Evolutionary conservation across 2,797 vertebrate species (phyloP).

Genomic region (Centropyge bicolor): DNA sequence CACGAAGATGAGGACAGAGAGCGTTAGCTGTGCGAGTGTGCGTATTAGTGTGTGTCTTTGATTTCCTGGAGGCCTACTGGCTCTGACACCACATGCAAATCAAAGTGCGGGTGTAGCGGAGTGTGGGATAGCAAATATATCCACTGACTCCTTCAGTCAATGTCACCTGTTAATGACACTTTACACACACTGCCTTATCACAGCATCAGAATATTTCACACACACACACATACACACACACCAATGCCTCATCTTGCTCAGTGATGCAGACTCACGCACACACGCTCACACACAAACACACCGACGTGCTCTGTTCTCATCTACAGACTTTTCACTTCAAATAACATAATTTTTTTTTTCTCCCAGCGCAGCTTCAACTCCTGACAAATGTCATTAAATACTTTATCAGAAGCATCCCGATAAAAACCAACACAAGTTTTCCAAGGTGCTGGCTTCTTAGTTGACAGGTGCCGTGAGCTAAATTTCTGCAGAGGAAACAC

Average conservation of each 20-base stretch:
- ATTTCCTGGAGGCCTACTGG: conserved; percentile 83
- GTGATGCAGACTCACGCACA: conserved; percentile 29
- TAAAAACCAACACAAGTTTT: conserved; percentile 71
- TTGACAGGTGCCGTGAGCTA: conserved; percentile 67
- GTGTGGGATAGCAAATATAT: conserved; percentile 82
- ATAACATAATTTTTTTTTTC: conserved; percentile 3
- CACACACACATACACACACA: conserved; percentile 25
- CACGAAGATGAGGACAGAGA: conserved; percentile 78
- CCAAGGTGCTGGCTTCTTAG: conserved; percentile 51
- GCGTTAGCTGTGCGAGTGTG: conserved; percentile 61
- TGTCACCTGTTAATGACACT: conserved; percentile 88
- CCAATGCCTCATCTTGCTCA: conserved; percentile 32
- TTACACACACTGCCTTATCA: conserved; percentile 75
- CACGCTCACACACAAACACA: conserved; percentile 39
- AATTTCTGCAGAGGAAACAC: conserved; percentile 67
- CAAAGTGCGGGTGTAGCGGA: conserved; percentile 79
- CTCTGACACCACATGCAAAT: conserved; percentile 84
- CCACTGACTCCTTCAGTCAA: conserved; percentile 86
- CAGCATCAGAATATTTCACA: conserved; percentile 57
- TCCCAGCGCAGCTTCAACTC: conserved; percentile 45
- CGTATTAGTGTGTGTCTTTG: conserved; percentile 78
- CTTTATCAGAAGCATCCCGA: conserved; percentile 69
- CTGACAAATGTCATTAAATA: conserved; percentile 79
- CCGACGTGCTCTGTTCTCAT: conserved; percentile 44
- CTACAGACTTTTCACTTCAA: conserved; percentile 61